A percentile compares a stretch with the other conserved stretches of the same genome.
Evolutionary conservation across 2,888 invertebrate genomes (phyloP).

Genomic region (Germaria angustata): DNA sequence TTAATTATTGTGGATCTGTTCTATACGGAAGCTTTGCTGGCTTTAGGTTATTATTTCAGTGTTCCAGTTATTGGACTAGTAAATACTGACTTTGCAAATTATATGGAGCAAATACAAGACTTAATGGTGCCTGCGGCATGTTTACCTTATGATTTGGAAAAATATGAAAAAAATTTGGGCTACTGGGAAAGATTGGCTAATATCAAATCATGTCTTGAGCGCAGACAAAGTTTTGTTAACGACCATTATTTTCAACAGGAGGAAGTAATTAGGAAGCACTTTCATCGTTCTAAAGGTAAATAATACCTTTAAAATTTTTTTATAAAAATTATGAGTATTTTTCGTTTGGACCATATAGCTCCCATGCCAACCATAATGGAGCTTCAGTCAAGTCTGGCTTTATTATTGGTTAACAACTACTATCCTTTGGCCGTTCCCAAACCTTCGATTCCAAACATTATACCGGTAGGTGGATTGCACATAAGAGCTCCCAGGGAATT

Average conservation of each 20-base stretch:
- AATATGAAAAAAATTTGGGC: conserved; percentile 77
- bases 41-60: conserved; percentile 77
- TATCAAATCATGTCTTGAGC: conserved; percentile 76
- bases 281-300: conserved; percentile 72
- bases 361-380: conserved; percentile 73
- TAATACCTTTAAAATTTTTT: neutral
- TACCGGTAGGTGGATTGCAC: conserved; percentile 82
- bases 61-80: conserved; percentile 79
- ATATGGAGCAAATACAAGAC: conserved; percentile 80
- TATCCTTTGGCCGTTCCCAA: conserved; percentile 80
- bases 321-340: neutral
- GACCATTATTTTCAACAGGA: conserved; percentile 76
- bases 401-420: conserved; percentile 81
- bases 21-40: conserved; percentile 79
- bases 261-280: conserved; percentile 75
- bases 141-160: conserved; percentile 80
- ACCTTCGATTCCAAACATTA: conserved; percentile 79
- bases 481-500: conserved; percentile 78
- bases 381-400: conserved; percentile 79
- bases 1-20: conserved; percentile 80
- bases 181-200: conserved; percentile 82
- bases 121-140: conserved; percentile 80
- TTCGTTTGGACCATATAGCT: conserved; percentile 40
- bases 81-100: conserved; percentile 79
- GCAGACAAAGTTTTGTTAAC: conserved; percentile 74